Evolutionary conservation across 2,888 invertebrate species (phyloP).

Genomic region (Drosophila engyochracea): DNA sequence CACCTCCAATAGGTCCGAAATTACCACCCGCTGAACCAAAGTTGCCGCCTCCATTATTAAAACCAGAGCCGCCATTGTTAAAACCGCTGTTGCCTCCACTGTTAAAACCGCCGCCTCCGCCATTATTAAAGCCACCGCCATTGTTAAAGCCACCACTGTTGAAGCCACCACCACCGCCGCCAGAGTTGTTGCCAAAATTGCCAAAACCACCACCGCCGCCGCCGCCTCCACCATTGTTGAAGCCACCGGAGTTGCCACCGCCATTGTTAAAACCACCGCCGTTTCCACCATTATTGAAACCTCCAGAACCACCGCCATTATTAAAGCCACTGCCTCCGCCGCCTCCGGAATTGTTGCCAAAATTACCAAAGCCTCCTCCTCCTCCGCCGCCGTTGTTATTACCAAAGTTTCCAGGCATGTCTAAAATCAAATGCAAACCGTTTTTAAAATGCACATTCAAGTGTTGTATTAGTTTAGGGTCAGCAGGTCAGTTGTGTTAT

Average conservation of each 20-base stretch:
- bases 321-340: constrained; percentile 45
- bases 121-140: constrained; percentile 49
- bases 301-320: constrained; percentile 66
- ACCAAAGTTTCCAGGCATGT: constrained; percentile 55
- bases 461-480: background rate
- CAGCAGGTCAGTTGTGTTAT: constrained; percentile 4
- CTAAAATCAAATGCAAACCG: constrained; percentile 19
- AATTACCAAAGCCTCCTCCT: constrained; percentile 53
- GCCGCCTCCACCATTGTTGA: constrained; percentile 64
- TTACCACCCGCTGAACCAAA: constrained; percentile 50
- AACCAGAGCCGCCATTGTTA: constrained; percentile 57
- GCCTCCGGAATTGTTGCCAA: constrained; percentile 54
- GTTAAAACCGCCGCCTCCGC: constrained; percentile 59
- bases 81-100: constrained; percentile 45
- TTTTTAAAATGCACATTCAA: background rate
- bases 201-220: constrained; percentile 49
- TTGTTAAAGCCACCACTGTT: constrained; percentile 55
- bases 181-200: constrained; percentile 54
- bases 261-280: constrained; percentile 62
- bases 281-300: constrained; percentile 59
- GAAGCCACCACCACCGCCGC: constrained; percentile 61
- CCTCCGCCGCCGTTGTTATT: constrained; percentile 34
- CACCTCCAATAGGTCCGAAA: constrained; percentile 66
- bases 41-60: constrained; percentile 55
- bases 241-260: constrained; percentile 47